Conservation (phyloP, 2,797 vertebrate genomes). For the Ptychobarbus kaznakovi region DNA sequence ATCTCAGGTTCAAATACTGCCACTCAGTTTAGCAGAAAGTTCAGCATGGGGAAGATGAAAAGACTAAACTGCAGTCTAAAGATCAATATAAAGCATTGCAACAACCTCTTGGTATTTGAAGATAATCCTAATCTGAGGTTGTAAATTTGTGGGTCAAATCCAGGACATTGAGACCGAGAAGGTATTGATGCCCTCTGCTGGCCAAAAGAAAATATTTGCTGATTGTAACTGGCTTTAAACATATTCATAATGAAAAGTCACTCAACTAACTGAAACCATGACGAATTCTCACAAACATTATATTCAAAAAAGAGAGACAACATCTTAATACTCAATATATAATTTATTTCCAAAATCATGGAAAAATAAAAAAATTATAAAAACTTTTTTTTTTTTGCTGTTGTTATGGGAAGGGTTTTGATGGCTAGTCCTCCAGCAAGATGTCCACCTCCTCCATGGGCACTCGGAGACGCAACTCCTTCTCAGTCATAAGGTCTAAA, state of each 20-base stretch:
- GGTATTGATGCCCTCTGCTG: constrained; percentile 11
- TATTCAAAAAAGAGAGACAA: not conserved
- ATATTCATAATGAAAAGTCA: not conserved
- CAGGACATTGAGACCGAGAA: not conserved
- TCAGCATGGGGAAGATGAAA: constrained; percentile 54
- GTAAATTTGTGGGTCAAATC: not conserved
- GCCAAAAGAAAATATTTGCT: not conserved
- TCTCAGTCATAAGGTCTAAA: constrained; percentile 85
- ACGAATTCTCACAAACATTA: not conserved
- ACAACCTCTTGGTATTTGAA: constrained; percentile 2
- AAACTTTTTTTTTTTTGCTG: not conserved
- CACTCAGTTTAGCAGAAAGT: constrained; percentile 73
- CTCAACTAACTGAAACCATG: not conserved
- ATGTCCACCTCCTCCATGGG: constrained; percentile 86
- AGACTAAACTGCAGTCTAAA: constrained; percentile 24
- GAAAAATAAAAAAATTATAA: constrained; percentile 38
- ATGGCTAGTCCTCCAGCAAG: constrained; percentile 79
- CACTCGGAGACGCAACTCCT: constrained; percentile 82
- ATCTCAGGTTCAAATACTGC: constrained; percentile 64
- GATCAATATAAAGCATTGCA: not conserved
- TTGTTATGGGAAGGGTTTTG: constrained; percentile 16
- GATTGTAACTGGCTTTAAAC: not conserved
- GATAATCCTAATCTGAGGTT: constrained; percentile 15
- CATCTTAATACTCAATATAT: not conserved
- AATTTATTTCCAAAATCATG: constrained; percentile 31